Evolutionary conservation across 1,140 invertebrate genomes (phyloP).

Genomic region (Heliconius congener): DNA sequence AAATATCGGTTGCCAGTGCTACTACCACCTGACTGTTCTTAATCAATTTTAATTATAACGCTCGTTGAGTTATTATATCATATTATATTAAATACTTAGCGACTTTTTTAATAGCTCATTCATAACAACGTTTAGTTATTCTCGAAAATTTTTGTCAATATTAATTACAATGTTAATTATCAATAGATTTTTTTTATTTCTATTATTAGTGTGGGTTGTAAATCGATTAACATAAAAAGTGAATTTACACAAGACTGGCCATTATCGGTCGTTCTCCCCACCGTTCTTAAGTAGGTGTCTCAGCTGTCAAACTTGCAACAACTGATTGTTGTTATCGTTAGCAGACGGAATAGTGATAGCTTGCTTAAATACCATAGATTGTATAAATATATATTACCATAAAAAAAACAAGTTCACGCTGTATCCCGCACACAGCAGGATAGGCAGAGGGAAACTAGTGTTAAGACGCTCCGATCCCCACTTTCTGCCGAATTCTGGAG

Average conservation of each 20-base stretch:
- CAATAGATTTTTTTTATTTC: background rate
- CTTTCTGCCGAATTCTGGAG: no score
- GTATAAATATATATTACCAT: no score
- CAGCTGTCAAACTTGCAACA: slow-evolving; percentile 47
- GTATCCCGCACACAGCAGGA: no score
- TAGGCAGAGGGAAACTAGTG: no score
- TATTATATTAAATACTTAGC: background rate
- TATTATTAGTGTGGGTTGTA: background rate
- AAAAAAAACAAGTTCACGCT: no score
- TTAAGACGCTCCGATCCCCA: no score
- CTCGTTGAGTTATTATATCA: background rate
- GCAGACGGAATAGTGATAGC: slow-evolving; percentile 19
- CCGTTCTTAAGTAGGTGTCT: slow-evolving; percentile 27
- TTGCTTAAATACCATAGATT: background rate
- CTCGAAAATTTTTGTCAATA: slow-evolving; percentile 24
- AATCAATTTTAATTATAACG: background rate
- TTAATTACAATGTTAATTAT: background rate
- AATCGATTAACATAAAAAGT: background rate
- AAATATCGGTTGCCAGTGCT: background rate
- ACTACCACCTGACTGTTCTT: background rate
- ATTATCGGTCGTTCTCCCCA: slow-evolving; percentile 75
- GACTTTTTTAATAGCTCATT: background rate
- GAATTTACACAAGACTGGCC: slow-evolving; percentile 12
- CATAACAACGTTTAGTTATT: no score
- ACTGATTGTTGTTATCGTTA: slow-evolving; percentile 55